Conservation (phyloP, 2,113 vertebrate genomes). For the Rattus rattus region DNA sequence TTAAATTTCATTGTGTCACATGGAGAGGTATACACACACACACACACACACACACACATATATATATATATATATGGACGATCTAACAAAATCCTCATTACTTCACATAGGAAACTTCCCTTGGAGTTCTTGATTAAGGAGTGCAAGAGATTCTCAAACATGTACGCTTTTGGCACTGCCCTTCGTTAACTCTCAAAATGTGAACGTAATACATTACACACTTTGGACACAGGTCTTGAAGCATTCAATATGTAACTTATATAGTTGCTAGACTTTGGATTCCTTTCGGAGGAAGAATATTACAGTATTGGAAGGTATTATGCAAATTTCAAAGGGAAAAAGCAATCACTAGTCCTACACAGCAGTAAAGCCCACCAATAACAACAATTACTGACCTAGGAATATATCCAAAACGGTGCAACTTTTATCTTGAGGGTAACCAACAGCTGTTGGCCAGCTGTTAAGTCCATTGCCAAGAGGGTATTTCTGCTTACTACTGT, state of each 20-base stretch:
- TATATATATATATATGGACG: not conserved
- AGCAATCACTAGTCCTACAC: fast-evolving
- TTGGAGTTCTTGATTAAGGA: not conserved
- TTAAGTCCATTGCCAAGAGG: not conserved
- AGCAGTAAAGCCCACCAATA: not conserved
- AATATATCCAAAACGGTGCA: not conserved
- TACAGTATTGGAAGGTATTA: not conserved
- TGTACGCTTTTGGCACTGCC: not conserved
- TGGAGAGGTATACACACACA: too few species aligned
- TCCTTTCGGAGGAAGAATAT: not conserved
- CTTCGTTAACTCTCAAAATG: not conserved
- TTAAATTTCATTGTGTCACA: too few species aligned
- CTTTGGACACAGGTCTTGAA: not conserved
- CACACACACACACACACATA: too few species aligned
- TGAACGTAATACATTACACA: not conserved
- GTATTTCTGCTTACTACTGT: not conserved
- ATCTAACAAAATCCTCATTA: not conserved
- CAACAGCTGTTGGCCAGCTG: not conserved
- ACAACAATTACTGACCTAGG: not conserved
- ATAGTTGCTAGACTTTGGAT: not conserved
- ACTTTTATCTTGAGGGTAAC: not conserved
- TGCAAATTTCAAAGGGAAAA: not conserved
- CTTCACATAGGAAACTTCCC: not conserved
- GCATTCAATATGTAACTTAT: not conserved
- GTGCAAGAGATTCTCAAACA: not conserved